phyloP scores from a whole-genome alignment of 2,113 vertebrate genomes.

The Thamnophis sirtalis region DNA sequence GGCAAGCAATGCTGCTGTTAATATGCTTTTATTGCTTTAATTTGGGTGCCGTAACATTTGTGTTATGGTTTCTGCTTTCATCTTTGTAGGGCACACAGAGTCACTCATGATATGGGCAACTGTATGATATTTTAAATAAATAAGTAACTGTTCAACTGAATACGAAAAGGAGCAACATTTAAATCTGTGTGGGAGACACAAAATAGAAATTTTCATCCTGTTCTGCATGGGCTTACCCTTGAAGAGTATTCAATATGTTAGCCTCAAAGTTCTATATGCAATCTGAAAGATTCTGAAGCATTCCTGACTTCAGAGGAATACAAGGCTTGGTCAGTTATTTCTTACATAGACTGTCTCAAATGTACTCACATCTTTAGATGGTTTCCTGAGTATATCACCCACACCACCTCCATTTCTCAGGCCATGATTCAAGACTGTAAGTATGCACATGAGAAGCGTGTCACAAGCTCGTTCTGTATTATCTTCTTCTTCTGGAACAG shows the following conservation, averaged over 20 bases:
- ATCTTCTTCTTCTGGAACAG: slow-evolving; percentile 53
- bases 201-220: not conserved
- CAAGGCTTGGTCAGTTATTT: not conserved
- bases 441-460: slow-evolving; percentile 80
- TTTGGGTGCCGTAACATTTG: not conserved
- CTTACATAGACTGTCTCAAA: not conserved
- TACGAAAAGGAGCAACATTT: not conserved
- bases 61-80: not conserved
- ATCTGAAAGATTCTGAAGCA: not conserved
- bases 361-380: slow-evolving; percentile 77
- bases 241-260: not conserved
- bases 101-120: not conserved
- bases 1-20: not conserved
- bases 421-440: slow-evolving; percentile 81
- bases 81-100: not conserved
- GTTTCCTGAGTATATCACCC: slow-evolving; percentile 79
- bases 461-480: slow-evolving; percentile 75
- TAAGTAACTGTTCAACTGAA: not conserved
- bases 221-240: not conserved
- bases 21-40: not conserved
- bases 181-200: not conserved
- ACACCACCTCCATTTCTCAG: slow-evolving; percentile 78
- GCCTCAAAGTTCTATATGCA: not conserved
- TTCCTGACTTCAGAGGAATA: not conserved
- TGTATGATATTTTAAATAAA: not conserved